A percentile compares a stretch with the other conserved stretches of the same genome.
phyloP scores from a whole-genome alignment of 64 coral and sea anemone species.

The Porites australiensis region DNA sequence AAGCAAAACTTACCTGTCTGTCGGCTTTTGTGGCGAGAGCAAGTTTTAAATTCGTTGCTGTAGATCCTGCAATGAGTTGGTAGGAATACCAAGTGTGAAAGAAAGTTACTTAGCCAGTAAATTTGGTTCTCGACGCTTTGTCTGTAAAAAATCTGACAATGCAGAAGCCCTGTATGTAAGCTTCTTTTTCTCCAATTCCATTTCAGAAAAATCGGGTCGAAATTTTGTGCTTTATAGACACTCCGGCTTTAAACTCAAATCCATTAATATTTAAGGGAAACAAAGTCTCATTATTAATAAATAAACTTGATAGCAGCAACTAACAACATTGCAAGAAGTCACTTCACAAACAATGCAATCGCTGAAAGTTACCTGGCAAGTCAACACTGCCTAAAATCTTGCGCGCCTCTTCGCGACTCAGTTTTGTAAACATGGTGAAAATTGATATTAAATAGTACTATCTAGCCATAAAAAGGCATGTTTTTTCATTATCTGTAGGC shows the following conservation, averaged over 20 bases:
- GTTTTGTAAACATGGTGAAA: not conserved
- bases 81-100: not conserved
- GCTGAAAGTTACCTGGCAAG: slow-evolving; percentile 30
- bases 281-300: no score
- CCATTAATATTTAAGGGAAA: no score
- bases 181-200: no score
- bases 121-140: no score
- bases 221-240: no score
- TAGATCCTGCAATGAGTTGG: not conserved
- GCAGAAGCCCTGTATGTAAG: no score
- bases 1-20: slow-evolving; percentile 31
- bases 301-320: no score
- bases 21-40: slow-evolving; percentile 34
- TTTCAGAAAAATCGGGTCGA: no score
- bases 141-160: no score
- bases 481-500: not conserved
- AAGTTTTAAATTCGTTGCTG: slow-evolving; percentile 16
- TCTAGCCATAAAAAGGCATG: not conserved
- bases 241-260: no score
- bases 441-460: not conserved
- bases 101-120: no score
- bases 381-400: slow-evolving; percentile 27
- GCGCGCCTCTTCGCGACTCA: slow-evolving; percentile 51
- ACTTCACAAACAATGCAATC: not conserved
- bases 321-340: no score